A percentile compares a stretch with the other conserved stretches of the same genome.
Conservation (phyloP, 2,113 vertebrate genomes). For the Prolemur simus region DNA sequence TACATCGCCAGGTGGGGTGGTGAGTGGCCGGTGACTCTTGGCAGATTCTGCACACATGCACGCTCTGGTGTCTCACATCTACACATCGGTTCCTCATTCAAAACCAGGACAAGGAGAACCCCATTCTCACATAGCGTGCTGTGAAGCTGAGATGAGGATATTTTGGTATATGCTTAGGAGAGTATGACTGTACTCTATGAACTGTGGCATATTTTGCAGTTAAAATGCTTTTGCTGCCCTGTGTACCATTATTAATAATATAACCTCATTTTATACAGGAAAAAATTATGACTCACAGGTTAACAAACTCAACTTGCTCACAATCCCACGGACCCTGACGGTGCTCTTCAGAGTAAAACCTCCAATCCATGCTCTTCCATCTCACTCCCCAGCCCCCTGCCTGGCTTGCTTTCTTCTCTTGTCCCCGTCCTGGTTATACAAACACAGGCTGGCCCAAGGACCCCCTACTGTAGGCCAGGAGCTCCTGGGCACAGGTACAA, state of each 20-base stretch:
- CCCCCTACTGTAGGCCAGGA: background rate
- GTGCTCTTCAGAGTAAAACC: background rate
- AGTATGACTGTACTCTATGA: background rate
- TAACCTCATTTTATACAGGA: background rate
- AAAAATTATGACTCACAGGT: background rate
- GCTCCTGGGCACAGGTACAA: background rate
- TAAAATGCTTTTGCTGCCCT: background rate
- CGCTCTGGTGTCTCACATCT: background rate
- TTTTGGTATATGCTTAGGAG: background rate
- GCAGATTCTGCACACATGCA: background rate
- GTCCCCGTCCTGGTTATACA: background rate
- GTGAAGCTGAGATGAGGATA: background rate
- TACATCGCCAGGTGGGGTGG: background rate
- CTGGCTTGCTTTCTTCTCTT: background rate
- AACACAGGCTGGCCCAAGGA: background rate
- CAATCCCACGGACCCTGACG: background rate
- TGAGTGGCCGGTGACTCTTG: background rate
- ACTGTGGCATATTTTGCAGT: background rate
- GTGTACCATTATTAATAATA: background rate
- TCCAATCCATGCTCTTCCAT: background rate
- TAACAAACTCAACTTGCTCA: background rate
- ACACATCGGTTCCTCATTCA: background rate
- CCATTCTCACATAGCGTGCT: background rate
- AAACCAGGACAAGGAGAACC: background rate
- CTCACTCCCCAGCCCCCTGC: background rate